These are phyloP conservation scores for Drosophila pseudoobscura DNA, from an alignment of 1,140 invertebrate genomes.

Conservation along the genomic window DNA sequence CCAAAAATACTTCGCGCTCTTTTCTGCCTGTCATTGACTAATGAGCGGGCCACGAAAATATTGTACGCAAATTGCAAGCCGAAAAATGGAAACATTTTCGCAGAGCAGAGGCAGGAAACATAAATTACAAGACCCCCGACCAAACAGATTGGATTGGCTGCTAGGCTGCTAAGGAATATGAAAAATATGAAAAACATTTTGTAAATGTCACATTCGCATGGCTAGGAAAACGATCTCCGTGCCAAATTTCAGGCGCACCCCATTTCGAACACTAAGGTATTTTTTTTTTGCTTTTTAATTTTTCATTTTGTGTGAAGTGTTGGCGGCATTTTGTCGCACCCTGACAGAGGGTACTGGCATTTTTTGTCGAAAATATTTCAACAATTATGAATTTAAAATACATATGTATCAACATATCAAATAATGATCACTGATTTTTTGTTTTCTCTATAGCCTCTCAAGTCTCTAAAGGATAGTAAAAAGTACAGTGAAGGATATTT, in stretches of 20 bases:
- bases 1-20: conserved; percentile 49
- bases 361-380: not conserved
- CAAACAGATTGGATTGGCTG: conserved; percentile 32
- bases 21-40: conserved; percentile 51
- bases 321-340: conserved; percentile 9
- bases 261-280: conserved; percentile 19
- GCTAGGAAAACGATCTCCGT: conserved; percentile 40
- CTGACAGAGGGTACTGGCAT: not conserved
- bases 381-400: not conserved
- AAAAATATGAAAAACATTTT: conserved; percentile 53
- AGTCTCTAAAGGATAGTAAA: no score
- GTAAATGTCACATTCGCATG: conserved; percentile 51
- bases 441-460: no score
- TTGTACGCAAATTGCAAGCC: conserved; percentile 31
- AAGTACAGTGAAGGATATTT: no score
- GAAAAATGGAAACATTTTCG: conserved; percentile 33
- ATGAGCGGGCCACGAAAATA: conserved; percentile 42
- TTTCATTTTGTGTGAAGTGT: conserved; percentile 5
- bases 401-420: no score
- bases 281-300: conserved; percentile 15
- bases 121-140: conserved; percentile 41
- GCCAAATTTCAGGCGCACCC: conserved; percentile 42
- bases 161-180: conserved; percentile 18
- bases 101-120: conserved; percentile 33
- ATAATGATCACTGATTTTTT: no score